These are phyloP conservation scores for Lasioglossum malachurum DNA, from an alignment of 2,888 invertebrate species.

Conservation along the genomic window DNA sequence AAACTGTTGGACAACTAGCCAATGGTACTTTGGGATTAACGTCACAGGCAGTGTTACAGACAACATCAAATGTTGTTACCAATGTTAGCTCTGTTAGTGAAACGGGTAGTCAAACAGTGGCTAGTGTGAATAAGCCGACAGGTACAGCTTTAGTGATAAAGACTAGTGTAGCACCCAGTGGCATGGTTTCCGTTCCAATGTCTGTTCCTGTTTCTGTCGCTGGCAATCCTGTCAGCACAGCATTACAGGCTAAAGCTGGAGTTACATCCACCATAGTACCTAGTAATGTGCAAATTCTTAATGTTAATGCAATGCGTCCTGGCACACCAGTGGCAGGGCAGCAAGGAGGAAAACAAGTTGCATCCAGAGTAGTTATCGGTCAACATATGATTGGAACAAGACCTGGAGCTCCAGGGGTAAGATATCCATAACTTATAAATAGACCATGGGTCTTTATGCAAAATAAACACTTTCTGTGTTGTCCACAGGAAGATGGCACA, in stretches of 20 bases:
- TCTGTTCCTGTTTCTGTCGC: conserved; percentile 82
- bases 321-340: conserved; percentile 90
- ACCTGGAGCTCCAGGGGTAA: conserved; percentile 93
- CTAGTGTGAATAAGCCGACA: conserved; percentile 79
- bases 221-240: conserved; percentile 78
- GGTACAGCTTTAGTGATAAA: conserved; percentile 85
- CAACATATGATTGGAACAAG: conserved; percentile 93
- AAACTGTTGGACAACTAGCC: conserved; percentile 86
- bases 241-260: conserved; percentile 80
- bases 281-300: conserved; percentile 93
- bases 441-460: background rate
- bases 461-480: background rate
- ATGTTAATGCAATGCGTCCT: conserved; percentile 90
- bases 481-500: no score
- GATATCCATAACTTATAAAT: conserved; percentile 74
- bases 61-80: conserved; percentile 85
- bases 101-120: conserved; percentile 74
- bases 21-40: conserved; percentile 90
- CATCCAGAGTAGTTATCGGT: conserved; percentile 93
- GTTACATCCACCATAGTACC: conserved; percentile 88
- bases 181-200: conserved; percentile 84
- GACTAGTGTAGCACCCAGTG: conserved; percentile 81
- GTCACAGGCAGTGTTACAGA: conserved; percentile 86
- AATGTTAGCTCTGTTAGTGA: conserved; percentile 74
- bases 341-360: conserved; percentile 88